Conservation (phyloP, 2,113 vertebrate species). For the Calidris pygmaea region DNA sequence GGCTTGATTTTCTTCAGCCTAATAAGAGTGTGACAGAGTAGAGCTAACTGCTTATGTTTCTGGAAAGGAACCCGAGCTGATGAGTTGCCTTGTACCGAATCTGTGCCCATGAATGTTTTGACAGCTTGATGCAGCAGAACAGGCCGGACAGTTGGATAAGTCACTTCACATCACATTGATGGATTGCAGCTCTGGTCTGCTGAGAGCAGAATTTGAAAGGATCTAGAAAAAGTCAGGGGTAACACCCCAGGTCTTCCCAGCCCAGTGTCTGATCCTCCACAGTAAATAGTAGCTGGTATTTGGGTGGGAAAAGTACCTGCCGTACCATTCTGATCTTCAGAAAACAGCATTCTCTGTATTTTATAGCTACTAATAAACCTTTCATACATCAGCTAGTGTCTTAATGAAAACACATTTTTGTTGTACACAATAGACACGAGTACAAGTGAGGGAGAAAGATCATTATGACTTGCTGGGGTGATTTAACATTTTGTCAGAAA, state of each 20-base stretch:
- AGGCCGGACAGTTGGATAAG: accelerated
- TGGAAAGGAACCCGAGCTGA: background rate
- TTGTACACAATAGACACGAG: background rate
- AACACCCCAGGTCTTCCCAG: background rate
- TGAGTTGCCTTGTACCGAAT: background rate
- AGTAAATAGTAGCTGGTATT: background rate
- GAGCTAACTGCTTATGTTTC: background rate
- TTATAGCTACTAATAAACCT: background rate
- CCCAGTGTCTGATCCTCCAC: background rate
- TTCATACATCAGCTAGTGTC: accelerated
- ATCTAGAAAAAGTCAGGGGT: background rate
- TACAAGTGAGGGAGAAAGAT: background rate
- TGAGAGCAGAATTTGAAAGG: background rate
- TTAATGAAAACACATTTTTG: background rate
- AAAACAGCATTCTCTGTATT: no score
- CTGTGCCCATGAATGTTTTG: accelerated
- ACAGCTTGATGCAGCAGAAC: background rate
- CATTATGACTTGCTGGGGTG: background rate
- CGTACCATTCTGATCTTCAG: background rate
- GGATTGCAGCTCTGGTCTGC: accelerated
- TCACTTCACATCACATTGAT: accelerated
- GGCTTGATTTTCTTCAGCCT: background rate
- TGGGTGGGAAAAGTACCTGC: background rate
- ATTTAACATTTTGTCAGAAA: background rate
- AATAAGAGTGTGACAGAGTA: accelerated